Conservation (phyloP, 2,113 vertebrate genomes). For the Muntiacus muntjak region DNA sequence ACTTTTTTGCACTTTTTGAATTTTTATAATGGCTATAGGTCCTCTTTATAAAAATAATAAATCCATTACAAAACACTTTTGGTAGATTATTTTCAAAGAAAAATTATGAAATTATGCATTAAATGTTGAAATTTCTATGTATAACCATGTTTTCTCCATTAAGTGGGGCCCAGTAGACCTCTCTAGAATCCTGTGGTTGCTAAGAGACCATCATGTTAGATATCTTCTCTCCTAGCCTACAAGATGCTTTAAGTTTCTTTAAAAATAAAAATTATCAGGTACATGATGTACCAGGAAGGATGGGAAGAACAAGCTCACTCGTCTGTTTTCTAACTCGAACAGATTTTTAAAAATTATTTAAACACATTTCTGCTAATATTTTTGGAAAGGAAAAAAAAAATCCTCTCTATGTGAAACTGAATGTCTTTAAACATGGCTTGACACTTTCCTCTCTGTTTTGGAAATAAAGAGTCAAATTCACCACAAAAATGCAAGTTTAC, state of each 20-base stretch:
- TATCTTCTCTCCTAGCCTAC: neutral
- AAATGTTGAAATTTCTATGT: neutral
- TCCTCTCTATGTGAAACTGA: neutral
- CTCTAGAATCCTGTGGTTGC: neutral
- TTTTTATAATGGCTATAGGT: neutral
- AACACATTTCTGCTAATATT: conserved; percentile 20
- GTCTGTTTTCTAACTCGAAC: neutral
- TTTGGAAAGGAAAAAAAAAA: conserved; percentile 7
- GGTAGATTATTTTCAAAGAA: neutral
- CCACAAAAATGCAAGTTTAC: neutral
- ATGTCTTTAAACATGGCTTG: neutral
- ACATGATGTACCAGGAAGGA: neutral
- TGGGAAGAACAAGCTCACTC: neutral
- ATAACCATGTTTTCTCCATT: neutral
- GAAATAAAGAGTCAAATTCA: neutral
- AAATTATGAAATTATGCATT: neutral
- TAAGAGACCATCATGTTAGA: neutral
- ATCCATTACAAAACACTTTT: neutral
- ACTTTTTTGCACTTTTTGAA: neutral
- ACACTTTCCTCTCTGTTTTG: conserved; percentile 36
- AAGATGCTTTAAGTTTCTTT: neutral
- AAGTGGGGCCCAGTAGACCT: neutral
- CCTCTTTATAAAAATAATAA: neutral
- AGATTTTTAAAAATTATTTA: conserved; percentile 2
- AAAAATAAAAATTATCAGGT: neutral